Evolutionary conservation across 1,140 invertebrate species (phyloP).

Genomic region (Zaprionus vittiger): DNA sequence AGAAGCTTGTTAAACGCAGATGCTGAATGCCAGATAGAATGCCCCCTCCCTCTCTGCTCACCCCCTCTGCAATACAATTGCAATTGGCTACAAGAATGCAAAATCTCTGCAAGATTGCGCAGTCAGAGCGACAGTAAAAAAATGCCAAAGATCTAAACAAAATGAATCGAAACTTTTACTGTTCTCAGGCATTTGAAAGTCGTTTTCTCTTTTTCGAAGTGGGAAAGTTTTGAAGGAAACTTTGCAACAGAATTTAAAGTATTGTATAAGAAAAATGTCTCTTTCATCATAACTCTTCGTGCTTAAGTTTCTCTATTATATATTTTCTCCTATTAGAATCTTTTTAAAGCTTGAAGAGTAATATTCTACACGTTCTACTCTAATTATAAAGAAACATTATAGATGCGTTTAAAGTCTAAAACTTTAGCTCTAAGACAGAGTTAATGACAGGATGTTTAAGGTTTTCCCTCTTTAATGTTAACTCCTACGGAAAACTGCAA

Average conservation of each 20-base stretch:
- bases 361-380: no score
- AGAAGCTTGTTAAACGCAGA: conserved; percentile 51
- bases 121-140: background rate
- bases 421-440: no score
- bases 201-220: background rate
- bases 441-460: no score
- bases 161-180: background rate
- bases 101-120: conserved; percentile 15
- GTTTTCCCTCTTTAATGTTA: no score
- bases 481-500: no score
- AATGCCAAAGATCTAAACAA: conserved; percentile 1
- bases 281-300: no score
- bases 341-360: no score
- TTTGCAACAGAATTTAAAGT: no score
- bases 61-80: conserved; percentile 5
- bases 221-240: background rate
- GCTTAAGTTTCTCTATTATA: no score
- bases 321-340: no score
- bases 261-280: no score
- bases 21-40: conserved; percentile 38
- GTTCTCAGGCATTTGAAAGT: conserved; percentile 2
- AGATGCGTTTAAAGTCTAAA: fast-evolving
- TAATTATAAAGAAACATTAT: no score
- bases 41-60: background rate
- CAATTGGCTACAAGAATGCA: conserved; percentile 22